phyloP scores from a whole-genome alignment of 1,140 invertebrate species.

The Linepithema humile region DNA sequence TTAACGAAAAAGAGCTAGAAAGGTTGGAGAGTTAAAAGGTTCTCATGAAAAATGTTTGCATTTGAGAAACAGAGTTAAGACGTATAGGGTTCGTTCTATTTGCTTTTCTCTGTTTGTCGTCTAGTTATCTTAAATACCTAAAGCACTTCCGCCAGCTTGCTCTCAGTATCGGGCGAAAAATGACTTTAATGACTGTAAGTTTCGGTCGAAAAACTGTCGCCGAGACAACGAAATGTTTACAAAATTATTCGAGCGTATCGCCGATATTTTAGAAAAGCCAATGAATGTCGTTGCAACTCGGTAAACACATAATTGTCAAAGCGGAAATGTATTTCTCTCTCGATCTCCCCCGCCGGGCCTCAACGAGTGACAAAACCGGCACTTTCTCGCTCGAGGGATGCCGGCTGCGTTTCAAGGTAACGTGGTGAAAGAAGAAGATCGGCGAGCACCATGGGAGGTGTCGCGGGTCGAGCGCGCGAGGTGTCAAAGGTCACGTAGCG shows the following conservation, averaged over 20 bases:
- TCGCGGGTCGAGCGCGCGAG: constrained; percentile 5
- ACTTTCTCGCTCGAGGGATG: constrained; percentile 8
- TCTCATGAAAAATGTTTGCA: constrained; percentile 47
- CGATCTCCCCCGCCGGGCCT: not conserved
- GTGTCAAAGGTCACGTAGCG: constrained; percentile 52
- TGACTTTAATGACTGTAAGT: not conserved
- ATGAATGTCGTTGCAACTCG: not conserved
- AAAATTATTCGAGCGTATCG: not conserved
- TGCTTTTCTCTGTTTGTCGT: constrained; percentile 41
- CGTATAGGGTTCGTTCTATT: not conserved
- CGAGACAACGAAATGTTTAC: not conserved
- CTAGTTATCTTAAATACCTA: constrained; percentile 34
- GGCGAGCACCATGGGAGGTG: constrained; percentile 23
- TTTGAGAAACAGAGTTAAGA: constrained; percentile 15
- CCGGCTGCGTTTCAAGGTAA: constrained; percentile 46
- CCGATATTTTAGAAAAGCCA: not conserved
- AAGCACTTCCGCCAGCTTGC: not conserved
- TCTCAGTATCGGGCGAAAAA: not conserved
- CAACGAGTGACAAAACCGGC: not conserved
- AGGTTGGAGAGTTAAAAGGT: constrained; percentile 10
- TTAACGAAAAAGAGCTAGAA: constrained; percentile 4
- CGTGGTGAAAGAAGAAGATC: constrained; percentile 39
- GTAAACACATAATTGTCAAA: not conserved
- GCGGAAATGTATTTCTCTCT: not conserved
- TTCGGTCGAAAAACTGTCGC: not conserved